Base-by-base conservation (phyloP, 2,113 vertebrate species). In the Perca fluviatilis region DNA sequence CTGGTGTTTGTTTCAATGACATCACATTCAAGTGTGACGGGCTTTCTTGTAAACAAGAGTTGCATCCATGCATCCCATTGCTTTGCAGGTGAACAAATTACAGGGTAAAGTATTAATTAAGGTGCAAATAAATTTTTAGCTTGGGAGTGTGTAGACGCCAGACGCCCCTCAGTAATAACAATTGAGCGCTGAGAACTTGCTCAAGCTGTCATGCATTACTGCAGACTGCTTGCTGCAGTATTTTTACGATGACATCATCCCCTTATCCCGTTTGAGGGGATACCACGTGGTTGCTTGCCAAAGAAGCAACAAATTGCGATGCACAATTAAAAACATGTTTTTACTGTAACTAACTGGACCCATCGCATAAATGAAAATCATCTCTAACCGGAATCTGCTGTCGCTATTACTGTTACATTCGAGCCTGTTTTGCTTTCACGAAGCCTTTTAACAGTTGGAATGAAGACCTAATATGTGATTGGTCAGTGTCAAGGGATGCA, bases 211-310 rank as follows among this genome's bases (percentile, higher is more conserved):
- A 80, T 92, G 82, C 89, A 88, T 92, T 89, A 77, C 92, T 92
- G 91, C 91, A 92, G 92, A 89, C 72, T 85, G 86, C 91, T 88
- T 88, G 88, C 91, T 95, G 92, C 94, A 92, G 88, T 92, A 93
- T 94, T 94, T 91, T 92, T 80, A 86, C 91, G 88, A 95, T 96
- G 94, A 95, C 95, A 93, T 96, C 95, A 95, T 92, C 86, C 86
- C 68, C 71, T 87, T 80, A 83, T 80, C 71, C 73, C 65, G 60
- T 92, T 80, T 74, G 82, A 87, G 70, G 74, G 47, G 1, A 78
- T 71, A 91, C 91, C 90, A 91, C 88, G 89, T 93, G 92, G 88
- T 87, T 74, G 54, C 74, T 58, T 81, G 74, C 25, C 23, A 62
- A 50, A 71, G 25, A 85, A 80, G 64, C 76, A 91, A 89, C 69